These are phyloP conservation scores for Anthopleura xanthogrammica DNA, from an alignment of 92 coral and sea anemone species.

Conservation along the genomic window DNA sequence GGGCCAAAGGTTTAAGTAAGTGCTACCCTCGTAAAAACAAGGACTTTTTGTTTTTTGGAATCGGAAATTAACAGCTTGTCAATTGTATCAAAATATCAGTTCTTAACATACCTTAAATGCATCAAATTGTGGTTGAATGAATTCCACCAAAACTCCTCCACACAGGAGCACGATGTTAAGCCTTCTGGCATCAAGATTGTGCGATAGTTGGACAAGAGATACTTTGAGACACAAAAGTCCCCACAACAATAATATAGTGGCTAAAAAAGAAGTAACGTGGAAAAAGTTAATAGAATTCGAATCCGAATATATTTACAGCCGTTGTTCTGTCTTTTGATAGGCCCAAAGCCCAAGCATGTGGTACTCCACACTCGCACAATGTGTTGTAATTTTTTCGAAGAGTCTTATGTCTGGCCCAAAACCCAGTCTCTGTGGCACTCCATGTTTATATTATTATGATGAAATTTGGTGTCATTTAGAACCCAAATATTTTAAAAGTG, in stretches of 20 bases:
- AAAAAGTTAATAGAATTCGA: background rate
- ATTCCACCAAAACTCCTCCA: conserved; percentile 60
- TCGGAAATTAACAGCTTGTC: too few relatives aligned
- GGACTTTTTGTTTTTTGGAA: too few relatives aligned
- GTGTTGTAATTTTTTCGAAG: too few relatives aligned
- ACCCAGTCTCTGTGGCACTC: too few relatives aligned
- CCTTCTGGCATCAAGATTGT: conserved; percentile 58
- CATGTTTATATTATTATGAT: too few relatives aligned
- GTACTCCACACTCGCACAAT: background rate
- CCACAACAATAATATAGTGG: conserved; percentile 65
- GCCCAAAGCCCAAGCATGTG: background rate
- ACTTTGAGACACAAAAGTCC: conserved; percentile 65
- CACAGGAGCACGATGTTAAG: conserved; percentile 63
- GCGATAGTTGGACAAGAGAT: conserved; percentile 56
- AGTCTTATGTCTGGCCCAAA: too few relatives aligned
- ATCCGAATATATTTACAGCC: background rate
- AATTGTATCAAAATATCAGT: background rate
- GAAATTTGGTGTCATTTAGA: too few relatives aligned
- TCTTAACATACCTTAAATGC: conserved; percentile 41
- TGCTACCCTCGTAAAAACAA: too few relatives aligned
- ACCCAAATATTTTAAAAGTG: background rate
- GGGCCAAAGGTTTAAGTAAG: too few relatives aligned
- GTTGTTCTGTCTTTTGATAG: background rate
- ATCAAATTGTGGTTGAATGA: conserved; percentile 67
- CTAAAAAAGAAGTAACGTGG: conserved; percentile 26